These are phyloP conservation scores for Mixornis gularis DNA, from an alignment of 2,113 vertebrate species.

Conservation along the genomic window DNA sequence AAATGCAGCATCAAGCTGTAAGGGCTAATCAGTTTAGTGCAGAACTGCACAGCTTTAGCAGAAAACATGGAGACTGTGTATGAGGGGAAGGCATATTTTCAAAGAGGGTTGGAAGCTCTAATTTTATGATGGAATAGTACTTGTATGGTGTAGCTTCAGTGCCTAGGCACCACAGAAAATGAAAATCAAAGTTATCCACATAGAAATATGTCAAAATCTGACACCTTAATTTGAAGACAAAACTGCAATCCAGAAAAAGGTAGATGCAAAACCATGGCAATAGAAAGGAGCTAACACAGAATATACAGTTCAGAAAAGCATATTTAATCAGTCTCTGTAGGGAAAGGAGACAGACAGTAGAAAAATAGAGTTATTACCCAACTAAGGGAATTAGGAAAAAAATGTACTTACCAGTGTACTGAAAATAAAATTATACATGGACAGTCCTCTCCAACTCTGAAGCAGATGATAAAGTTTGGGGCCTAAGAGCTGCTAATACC, in stretches of 20 bases:
- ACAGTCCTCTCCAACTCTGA: not conserved
- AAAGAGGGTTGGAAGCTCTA: not conserved
- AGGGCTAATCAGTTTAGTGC: not conserved
- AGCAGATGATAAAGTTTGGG: not conserved
- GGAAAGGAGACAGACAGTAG: not conserved
- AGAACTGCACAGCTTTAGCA: not conserved
- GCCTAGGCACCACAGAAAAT: not conserved
- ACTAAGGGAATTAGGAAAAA: not conserved
- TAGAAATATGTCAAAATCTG: conserved; percentile 7
- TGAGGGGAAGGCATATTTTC: not conserved
- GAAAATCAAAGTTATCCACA: not conserved
- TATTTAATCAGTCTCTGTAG: not conserved
- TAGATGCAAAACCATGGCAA: not conserved
- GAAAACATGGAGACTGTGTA: fast-evolving
- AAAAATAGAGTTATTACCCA: not conserved
- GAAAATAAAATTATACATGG: not conserved
- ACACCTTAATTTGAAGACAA: not conserved
- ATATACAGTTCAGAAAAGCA: not conserved
- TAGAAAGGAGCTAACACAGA: not conserved
- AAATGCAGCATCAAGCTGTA: not conserved
- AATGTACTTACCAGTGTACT: not conserved
- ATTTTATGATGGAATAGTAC: not conserved
- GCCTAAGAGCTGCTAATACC: not conserved
- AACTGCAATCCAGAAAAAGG: not conserved
- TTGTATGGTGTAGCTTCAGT: not conserved